phyloP scores from a whole-genome alignment of 2,113 vertebrate genomes.

The Pelecanus crispus region DNA sequence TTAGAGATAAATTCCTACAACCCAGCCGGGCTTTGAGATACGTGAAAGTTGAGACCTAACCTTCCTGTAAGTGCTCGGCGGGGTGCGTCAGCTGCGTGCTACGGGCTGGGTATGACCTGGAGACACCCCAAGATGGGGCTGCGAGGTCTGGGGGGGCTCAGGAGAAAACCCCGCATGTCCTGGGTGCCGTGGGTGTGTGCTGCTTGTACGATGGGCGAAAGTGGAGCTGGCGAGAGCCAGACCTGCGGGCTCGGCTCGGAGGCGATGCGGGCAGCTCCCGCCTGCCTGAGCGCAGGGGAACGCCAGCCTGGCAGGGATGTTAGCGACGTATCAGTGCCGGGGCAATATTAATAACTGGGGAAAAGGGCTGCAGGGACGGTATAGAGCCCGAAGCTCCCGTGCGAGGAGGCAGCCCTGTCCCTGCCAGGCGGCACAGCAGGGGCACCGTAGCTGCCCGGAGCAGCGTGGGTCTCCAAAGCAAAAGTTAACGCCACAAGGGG shows the following conservation, averaged over 20 bases:
- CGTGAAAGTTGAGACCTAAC: not conserved
- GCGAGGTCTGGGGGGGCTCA: accelerated
- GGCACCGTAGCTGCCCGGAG: too few relatives aligned
- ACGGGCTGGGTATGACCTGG: accelerated
- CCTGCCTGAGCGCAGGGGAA: accelerated
- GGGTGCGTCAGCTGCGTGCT: not conserved
- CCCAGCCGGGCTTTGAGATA: not conserved
- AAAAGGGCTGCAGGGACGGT: accelerated
- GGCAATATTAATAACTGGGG: not conserved
- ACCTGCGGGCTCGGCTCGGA: not conserved
- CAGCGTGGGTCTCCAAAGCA: not conserved
- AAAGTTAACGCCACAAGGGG: too few relatives aligned
- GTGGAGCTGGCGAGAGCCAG: not conserved
- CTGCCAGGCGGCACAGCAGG: too few relatives aligned
- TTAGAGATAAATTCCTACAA: not conserved
- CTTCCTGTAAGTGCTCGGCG: not conserved
- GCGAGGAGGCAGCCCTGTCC: not conserved
- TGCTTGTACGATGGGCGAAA: accelerated
- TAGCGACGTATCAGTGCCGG: accelerated
- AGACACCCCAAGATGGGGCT: not conserved
- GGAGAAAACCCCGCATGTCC: accelerated
- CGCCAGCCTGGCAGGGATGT: accelerated
- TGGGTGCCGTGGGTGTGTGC: accelerated
- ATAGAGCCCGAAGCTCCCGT: accelerated
- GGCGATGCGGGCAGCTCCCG: not conserved